Conservation (phyloP, 2,797 vertebrate genomes). For the Sphenopsis melanotis region DNA sequence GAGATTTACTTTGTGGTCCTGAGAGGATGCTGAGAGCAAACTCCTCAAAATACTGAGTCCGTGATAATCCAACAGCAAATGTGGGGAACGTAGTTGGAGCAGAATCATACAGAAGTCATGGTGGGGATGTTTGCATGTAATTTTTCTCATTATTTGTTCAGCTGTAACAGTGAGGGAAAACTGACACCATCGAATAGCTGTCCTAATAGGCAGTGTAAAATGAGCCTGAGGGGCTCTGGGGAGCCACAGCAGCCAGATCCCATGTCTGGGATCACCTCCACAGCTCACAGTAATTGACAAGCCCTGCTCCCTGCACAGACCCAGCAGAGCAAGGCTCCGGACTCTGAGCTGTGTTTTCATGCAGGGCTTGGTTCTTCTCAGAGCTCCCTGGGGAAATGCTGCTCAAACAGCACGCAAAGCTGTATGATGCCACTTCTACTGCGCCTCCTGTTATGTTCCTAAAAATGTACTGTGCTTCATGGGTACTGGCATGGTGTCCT, state of each 20-base stretch:
- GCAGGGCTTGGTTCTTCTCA: not conserved
- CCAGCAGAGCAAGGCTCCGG: rapidly evolving
- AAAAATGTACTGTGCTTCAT: not conserved
- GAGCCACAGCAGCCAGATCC: not conserved
- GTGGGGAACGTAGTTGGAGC: not conserved
- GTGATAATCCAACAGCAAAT: not conserved
- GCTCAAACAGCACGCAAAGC: not conserved
- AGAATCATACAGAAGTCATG: not conserved
- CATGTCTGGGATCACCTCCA: not conserved
- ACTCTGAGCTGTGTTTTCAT: rapidly evolving
- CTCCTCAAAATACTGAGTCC: not conserved
- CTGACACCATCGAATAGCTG: not conserved
- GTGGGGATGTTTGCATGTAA: not conserved
- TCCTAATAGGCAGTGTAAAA: not conserved
- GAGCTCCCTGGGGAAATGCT: not conserved
- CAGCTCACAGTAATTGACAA: not conserved
- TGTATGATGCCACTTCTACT: not conserved
- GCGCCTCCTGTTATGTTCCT: rapidly evolving
- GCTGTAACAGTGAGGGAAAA: not conserved
- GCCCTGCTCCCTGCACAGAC: not conserved
- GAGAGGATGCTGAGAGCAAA: not conserved
- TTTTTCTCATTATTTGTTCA: conserved; percentile 32
- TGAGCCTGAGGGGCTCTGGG: not conserved
- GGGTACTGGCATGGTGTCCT: rapidly evolving
- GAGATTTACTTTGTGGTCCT: not conserved